A percentile compares a stretch with the other conserved stretches of the same genome.
phyloP scores from a whole-genome alignment of 2,888 invertebrate genomes.

The Andrena praecox region DNA sequence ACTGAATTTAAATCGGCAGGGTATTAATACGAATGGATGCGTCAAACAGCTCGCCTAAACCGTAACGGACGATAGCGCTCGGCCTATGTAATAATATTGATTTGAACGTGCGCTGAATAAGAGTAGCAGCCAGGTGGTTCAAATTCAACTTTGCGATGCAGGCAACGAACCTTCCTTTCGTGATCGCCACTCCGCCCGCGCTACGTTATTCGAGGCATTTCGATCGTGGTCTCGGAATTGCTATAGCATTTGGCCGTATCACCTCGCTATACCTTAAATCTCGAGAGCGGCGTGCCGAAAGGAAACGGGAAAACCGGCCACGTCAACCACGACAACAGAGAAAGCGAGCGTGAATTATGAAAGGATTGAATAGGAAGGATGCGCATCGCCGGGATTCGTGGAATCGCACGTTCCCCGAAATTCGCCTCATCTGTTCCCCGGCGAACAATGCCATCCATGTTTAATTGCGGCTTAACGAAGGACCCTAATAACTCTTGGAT shows the following conservation, averaged over 20 bases:
- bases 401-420: constrained; percentile 9
- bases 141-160: background rate
- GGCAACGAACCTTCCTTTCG: background rate
- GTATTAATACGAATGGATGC: background rate
- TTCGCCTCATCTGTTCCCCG: background rate
- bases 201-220: background rate
- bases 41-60: background rate
- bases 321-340: background rate
- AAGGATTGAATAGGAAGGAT: too few species aligned
- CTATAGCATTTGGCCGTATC: background rate
- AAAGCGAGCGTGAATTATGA: background rate
- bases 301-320: background rate
- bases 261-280: background rate
- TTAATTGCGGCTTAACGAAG: background rate
- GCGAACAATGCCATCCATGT: background rate
- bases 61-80: background rate
- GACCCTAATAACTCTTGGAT: background rate
- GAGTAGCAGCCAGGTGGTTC: background rate
- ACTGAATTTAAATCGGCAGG: background rate
- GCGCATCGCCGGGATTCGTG: too few species aligned
- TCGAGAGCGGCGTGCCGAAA: background rate
- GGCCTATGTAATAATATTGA: background rate
- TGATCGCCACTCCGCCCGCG: background rate
- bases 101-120: background rate
- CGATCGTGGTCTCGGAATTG: background rate